phyloP scores from a whole-genome alignment of 2,888 invertebrate species.

The Tribolium freemani region DNA sequence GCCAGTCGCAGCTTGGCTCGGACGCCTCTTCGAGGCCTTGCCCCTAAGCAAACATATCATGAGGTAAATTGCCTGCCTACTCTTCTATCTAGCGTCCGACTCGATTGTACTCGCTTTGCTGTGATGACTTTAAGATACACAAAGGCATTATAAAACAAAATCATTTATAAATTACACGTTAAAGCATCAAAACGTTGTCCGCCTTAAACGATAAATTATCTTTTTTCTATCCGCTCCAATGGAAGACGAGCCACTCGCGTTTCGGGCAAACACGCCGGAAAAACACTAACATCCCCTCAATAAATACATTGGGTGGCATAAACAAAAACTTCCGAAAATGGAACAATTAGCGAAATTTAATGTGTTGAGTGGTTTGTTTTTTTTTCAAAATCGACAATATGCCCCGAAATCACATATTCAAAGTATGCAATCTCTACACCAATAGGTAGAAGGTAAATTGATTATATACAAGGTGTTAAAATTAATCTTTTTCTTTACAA shows the following conservation, averaged over 20 bases:
- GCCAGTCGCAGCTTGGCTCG: conserved; percentile 38
- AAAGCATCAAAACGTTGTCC: conserved; percentile 68
- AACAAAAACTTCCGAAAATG: too few relatives aligned
- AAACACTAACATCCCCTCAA: conserved; percentile 6
- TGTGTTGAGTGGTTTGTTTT: too few relatives aligned
- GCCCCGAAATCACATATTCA: too few relatives aligned
- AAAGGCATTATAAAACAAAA: conserved; percentile 68
- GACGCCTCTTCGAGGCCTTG: conserved; percentile 63
- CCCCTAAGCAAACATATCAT: conserved; percentile 69
- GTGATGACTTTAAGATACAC: conserved; percentile 66
- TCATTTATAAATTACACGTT: conserved; percentile 69
- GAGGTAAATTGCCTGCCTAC: conserved; percentile 69
- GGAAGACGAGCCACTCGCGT: not conserved
- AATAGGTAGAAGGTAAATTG: too few relatives aligned
- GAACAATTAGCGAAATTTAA: too few relatives aligned
- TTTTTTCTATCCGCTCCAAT: conserved; percentile 54
- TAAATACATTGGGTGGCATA: too few relatives aligned
- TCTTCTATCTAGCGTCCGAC: conserved; percentile 62
- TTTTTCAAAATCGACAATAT: too few relatives aligned
- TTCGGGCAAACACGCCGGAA: conserved; percentile 14
- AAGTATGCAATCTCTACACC: too few relatives aligned
- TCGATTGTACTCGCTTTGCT: conserved; percentile 60
- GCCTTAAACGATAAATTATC: conserved; percentile 68
- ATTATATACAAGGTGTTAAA: too few relatives aligned
- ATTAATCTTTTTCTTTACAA: too few relatives aligned